phyloP scores from a whole-genome alignment of 2,888 invertebrate species.

The Thereva unica region DNA sequence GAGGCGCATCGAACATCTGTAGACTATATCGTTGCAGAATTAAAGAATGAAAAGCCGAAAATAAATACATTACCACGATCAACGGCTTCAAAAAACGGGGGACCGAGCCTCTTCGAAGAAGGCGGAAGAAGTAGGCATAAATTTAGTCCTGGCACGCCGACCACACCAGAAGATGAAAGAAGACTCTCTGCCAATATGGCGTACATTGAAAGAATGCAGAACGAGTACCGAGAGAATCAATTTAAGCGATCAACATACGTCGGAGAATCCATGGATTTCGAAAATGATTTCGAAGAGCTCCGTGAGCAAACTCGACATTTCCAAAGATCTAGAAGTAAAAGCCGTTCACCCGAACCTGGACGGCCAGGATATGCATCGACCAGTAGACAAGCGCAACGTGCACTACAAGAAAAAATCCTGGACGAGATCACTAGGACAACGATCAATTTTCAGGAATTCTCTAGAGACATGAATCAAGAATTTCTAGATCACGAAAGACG shows the following conservation, averaged over 20 bases:
- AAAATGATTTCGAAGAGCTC: constrained; percentile 49
- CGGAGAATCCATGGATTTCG: constrained; percentile 53
- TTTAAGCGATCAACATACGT: constrained; percentile 56
- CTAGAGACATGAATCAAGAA: constrained; percentile 48
- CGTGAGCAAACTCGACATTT: constrained; percentile 51
- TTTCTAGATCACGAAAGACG: constrained; percentile 53
- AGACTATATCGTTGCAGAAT: constrained; percentile 36
- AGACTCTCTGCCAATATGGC: constrained; percentile 48
- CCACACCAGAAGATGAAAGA: constrained; percentile 48
- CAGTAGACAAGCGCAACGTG: constrained; percentile 47
- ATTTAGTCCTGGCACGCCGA: constrained; percentile 5
- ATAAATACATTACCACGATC: neutral
- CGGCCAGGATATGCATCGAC: constrained; percentile 39
- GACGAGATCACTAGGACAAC: constrained; percentile 50
- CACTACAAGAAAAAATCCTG: constrained; percentile 50
- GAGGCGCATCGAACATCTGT: constrained; percentile 39
- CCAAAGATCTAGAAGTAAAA: constrained; percentile 52
- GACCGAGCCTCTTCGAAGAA: constrained; percentile 12
- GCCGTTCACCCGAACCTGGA: constrained; percentile 49
- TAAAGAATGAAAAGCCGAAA: constrained; percentile 6
- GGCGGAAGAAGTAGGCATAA: constrained; percentile 9
- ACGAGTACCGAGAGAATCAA: constrained; percentile 42
- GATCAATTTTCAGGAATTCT: constrained; percentile 51
- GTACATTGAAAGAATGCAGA: constrained; percentile 49
- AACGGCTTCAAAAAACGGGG: constrained; percentile 35